A percentile compares a stretch with the other conserved stretches of the same genome.
These are phyloP conservation scores for Eupithecia insigniata DNA, from an alignment of 2,888 invertebrate species.

Conservation along the genomic window DNA sequence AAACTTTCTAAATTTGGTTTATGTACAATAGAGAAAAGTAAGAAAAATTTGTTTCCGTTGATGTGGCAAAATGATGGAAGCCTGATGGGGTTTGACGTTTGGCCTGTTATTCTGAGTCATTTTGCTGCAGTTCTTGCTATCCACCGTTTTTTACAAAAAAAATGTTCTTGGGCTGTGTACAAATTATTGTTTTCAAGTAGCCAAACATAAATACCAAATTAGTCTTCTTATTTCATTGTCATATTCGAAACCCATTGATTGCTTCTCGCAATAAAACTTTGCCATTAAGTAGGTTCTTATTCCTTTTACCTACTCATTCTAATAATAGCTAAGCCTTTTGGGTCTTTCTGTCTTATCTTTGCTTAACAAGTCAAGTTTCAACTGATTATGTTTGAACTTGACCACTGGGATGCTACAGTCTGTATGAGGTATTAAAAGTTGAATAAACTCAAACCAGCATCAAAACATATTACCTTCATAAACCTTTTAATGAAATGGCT, in stretches of 20 bases:
- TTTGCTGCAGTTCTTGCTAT: slow-evolving; percentile 55
- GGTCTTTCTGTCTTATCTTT: not conserved
- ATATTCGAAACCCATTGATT: not conserved
- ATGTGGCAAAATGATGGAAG: slow-evolving; percentile 81
- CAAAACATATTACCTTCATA: slow-evolving; percentile 12
- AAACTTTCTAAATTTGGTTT: not conserved
- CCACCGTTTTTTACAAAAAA: slow-evolving; percentile 5
- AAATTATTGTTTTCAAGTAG: not conserved
- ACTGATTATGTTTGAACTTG: not conserved
- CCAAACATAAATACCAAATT: not conserved
- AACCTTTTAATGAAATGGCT: slow-evolving; percentile 28
- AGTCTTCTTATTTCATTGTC: not conserved
- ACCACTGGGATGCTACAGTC: not conserved
- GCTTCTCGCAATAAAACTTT: not conserved
- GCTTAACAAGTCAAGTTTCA: not conserved
- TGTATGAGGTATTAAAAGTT: slow-evolving; percentile 11
- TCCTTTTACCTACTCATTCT: not conserved
- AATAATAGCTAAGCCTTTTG: not conserved
- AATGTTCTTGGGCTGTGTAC: not conserved
- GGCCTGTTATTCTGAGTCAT: slow-evolving; percentile 65
- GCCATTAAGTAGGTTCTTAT: not conserved
- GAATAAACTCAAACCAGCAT: slow-evolving; percentile 21
- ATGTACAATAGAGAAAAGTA: slow-evolving; percentile 14
- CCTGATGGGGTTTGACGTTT: slow-evolving; percentile 75
- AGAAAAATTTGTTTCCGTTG: slow-evolving; percentile 60